Conservation (phyloP, 2,888 invertebrate genomes). For the Girardia tigrina region DNA sequence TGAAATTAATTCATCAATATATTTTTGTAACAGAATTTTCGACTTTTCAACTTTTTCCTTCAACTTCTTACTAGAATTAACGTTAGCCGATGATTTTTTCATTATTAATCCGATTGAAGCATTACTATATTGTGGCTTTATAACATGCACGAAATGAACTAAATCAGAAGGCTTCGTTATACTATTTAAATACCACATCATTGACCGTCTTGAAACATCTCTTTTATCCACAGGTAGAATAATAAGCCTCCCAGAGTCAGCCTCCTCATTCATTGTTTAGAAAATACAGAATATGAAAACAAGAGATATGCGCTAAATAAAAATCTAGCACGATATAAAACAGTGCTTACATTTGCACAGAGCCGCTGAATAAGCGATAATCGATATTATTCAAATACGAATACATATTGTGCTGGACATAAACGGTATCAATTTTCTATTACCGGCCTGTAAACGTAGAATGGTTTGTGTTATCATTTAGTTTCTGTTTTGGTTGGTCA, state of each 20-base stretch:
- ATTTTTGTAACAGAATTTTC: neutral
- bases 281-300: too few species aligned
- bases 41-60: neutral
- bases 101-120: neutral
- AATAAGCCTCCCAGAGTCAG: neutral
- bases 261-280: neutral
- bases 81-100: neutral
- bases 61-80: neutral
- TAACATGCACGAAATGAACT: neutral
- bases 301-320: too few species aligned
- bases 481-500: too few species aligned
- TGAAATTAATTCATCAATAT: neutral
- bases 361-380: too few species aligned
- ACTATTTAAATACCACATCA: neutral
- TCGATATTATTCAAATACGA: neutral
- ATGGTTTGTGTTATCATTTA: too few species aligned
- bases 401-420: neutral
- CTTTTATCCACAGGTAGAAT: neutral
- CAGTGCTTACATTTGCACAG: neutral
- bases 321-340: neutral
- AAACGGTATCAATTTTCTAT: too few species aligned
- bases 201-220: neutral
- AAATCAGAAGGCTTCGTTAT: neutral
- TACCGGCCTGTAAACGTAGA: too few species aligned
- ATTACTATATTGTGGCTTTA: neutral